Evolutionary conservation across 2,888 invertebrate genomes (phyloP).

Genomic region (Theodoxus fluviatilis): DNA sequence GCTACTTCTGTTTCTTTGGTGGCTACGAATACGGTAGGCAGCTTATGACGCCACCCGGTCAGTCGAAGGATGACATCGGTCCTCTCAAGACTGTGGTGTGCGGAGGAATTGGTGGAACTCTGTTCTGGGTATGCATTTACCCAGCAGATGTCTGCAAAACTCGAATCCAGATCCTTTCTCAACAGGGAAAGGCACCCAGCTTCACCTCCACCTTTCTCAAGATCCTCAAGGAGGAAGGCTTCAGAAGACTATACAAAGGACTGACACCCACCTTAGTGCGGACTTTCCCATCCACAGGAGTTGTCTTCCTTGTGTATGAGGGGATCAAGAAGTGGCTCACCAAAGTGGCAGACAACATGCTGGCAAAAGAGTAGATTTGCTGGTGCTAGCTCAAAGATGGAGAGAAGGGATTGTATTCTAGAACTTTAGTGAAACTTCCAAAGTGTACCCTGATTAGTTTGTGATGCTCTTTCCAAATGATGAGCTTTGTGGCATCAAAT

Average conservation of each 20-base stretch:
- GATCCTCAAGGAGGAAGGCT: conserved; percentile 78
- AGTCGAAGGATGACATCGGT: conserved; percentile 71
- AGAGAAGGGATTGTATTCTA: too few relatives aligned
- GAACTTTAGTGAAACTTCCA: too few relatives aligned
- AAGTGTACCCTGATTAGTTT: too few relatives aligned
- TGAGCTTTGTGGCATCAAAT: too few relatives aligned
- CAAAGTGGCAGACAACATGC: too few relatives aligned
- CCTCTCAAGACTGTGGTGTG: conserved; percentile 81
- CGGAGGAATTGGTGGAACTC: conserved; percentile 88
- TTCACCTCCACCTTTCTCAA: conserved; percentile 67
- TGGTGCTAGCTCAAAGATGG: too few relatives aligned
- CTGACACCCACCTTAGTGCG: conserved; percentile 91
- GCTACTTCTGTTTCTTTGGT: conserved; percentile 99
- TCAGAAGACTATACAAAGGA: conserved; percentile 87
- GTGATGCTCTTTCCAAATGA: too few relatives aligned
- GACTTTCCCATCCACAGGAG: conserved; percentile 95
- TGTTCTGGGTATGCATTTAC: conserved; percentile 91
- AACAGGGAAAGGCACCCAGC: conserved; percentile 45
- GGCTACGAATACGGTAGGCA: conserved; percentile 77
- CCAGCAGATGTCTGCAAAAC: conserved; percentile 97
- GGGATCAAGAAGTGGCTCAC: conserved; percentile 78
- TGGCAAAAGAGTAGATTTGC: too few relatives aligned
- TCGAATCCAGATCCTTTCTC: conserved; percentile 82
- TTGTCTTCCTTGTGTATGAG: conserved; percentile 93
- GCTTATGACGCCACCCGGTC: conserved; percentile 69